Conservation (phyloP, 2,888 invertebrate genomes). For the Palloptera scutellata region DNA sequence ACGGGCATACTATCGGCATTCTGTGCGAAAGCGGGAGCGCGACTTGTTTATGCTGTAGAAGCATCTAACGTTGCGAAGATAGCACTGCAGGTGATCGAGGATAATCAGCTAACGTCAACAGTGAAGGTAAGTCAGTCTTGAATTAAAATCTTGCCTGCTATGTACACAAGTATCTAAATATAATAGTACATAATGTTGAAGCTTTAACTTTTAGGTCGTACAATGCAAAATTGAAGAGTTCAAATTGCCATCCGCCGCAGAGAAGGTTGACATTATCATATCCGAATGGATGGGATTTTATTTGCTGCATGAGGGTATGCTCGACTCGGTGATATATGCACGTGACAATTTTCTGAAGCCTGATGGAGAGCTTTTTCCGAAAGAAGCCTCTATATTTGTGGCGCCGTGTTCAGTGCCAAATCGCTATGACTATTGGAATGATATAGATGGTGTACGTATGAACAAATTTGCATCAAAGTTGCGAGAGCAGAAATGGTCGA, state of each 20-base stretch:
- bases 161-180: not conserved
- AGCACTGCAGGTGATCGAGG: slow-evolving; percentile 72
- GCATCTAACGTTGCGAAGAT: slow-evolving; percentile 76
- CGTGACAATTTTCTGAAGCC: slow-evolving; percentile 81
- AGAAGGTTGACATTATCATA: slow-evolving; percentile 86
- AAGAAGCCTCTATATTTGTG: slow-evolving; percentile 69
- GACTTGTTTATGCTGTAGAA: slow-evolving; percentile 85
- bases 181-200: slow-evolving; percentile 68
- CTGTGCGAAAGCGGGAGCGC: slow-evolving; percentile 88
- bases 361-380: slow-evolving; percentile 79
- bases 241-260: slow-evolving; percentile 67
- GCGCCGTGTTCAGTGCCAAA: slow-evolving; percentile 67
- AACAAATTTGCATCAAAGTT: slow-evolving; percentile 71
- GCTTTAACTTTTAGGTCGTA: slow-evolving; percentile 60
- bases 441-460: slow-evolving; percentile 85
- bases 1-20: slow-evolving; percentile 90
- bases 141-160: not conserved
- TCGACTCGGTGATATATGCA: slow-evolving; percentile 86
- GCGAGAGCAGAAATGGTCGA: slow-evolving; percentile 69
- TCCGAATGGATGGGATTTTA: slow-evolving; percentile 99
- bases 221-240: slow-evolving; percentile 67
- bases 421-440: slow-evolving; percentile 77
- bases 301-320: slow-evolving; percentile 93
- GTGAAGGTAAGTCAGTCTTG: slow-evolving; percentile 65
- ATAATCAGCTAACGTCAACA: slow-evolving; percentile 73